Evolutionary conservation across 2,797 vertebrate species (phyloP).

Genomic region (Rhabdomys pumilio): DNA sequence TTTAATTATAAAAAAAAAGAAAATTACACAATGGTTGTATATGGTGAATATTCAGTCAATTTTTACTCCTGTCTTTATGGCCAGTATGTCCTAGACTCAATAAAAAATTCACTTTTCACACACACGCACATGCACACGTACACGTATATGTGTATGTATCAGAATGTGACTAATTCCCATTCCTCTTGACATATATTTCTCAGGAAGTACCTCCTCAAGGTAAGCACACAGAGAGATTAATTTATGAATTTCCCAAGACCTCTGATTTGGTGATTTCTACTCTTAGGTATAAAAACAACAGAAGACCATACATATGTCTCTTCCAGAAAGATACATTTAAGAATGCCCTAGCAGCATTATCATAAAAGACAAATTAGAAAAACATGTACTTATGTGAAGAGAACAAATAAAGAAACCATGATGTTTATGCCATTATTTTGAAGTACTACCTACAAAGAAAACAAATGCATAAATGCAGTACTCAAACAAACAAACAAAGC

Average conservation of each 20-base stretch:
- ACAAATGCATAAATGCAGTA: neutral
- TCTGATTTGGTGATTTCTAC: neutral
- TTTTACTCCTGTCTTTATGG: neutral
- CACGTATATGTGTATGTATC: neutral
- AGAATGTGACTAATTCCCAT: too few relatives aligned
- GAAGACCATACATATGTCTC: neutral
- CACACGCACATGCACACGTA: too few relatives aligned
- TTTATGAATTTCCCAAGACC: neutral
- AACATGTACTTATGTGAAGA: neutral
- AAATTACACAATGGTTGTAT: accelerated
- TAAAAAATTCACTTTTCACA: neutral
- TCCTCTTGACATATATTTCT: neutral
- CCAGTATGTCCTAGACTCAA: neutral
- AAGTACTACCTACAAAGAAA: neutral
- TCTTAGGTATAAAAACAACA: neutral
- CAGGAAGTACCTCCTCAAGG: neutral
- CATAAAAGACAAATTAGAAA: slow-evolving; percentile 11
- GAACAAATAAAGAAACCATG: neutral
- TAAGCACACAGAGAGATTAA: neutral
- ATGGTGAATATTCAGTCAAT: neutral
- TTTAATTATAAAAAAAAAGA: neutral
- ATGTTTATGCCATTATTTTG: neutral
- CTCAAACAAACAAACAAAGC: neutral
- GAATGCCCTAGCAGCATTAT: neutral
- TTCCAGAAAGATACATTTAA: neutral